Evolutionary conservation across 2,113 vertebrate genomes (phyloP).

Genomic region (Nesoenas mayeri): DNA sequence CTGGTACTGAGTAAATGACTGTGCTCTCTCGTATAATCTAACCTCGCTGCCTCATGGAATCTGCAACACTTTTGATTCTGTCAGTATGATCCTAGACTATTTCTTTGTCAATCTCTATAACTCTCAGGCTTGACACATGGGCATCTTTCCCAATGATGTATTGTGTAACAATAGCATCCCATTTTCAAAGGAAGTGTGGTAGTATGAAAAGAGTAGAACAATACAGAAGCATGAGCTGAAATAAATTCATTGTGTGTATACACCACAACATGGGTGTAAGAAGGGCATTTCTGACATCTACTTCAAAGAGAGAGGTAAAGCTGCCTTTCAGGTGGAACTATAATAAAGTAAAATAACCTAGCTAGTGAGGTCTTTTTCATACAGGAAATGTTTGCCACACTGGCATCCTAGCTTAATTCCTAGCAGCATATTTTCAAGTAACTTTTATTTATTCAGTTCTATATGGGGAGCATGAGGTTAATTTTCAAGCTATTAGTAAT

Average conservation of each 20-base stretch:
- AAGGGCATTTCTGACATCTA: not conserved
- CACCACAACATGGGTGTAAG: not conserved
- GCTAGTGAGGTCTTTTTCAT: not conserved
- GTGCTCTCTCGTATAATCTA: not conserved
- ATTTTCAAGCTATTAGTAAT: not conserved
- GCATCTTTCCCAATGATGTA: not conserved
- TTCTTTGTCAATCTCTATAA: not conserved
- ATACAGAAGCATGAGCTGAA: not conserved
- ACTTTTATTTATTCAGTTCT: not conserved
- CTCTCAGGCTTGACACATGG: fast-evolving
- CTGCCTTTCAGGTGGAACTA: not conserved
- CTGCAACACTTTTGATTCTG: not conserved
- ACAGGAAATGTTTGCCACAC: not conserved
- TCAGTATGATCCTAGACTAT: not conserved
- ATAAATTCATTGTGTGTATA: not conserved
- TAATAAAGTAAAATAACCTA: not conserved
- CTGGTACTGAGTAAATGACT: not conserved
- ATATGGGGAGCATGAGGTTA: not conserved
- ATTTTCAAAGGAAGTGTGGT: not conserved
- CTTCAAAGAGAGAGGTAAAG: not conserved
- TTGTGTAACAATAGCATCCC: not conserved
- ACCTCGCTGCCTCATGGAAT: not conserved
- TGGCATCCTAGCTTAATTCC: not conserved
- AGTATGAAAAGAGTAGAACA: not conserved
- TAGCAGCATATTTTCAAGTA: not conserved